phyloP scores from a whole-genome alignment of 2,113 vertebrate species.

The Shinisaurus crocodilurus region DNA sequence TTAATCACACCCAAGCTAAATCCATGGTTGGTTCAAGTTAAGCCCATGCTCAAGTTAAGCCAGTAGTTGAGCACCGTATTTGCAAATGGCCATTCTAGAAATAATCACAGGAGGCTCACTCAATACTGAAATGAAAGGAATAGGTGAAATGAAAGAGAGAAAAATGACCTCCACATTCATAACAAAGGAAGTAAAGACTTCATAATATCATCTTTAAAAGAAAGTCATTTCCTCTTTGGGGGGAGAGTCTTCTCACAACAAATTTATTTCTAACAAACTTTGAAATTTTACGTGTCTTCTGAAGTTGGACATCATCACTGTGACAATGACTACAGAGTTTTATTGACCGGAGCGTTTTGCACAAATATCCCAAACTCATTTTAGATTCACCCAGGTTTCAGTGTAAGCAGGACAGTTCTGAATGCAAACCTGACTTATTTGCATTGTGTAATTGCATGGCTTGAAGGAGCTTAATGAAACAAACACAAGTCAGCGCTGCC shows the following conservation, averaged over 20 bases:
- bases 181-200: background rate
- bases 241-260: background rate
- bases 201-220: background rate
- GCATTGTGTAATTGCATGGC: conserved; percentile 76
- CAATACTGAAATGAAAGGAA: background rate
- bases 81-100: background rate
- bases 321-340: background rate
- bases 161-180: too few species aligned
- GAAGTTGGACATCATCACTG: background rate
- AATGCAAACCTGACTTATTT: conserved; percentile 79
- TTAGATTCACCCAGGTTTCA: conserved; percentile 70
- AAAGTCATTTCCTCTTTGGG: background rate
- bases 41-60: background rate
- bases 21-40: background rate
- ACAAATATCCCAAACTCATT: conserved; percentile 61
- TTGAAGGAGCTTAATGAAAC: conserved; percentile 79
- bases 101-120: background rate
- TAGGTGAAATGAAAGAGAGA: background rate
- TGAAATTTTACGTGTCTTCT: background rate
- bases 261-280: fast-evolving
- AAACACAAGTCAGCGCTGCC: conserved; percentile 65
- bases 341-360: conserved; percentile 17
- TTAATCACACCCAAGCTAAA: too few species aligned
- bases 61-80: too few species aligned
- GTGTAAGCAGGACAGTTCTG: conserved; percentile 66